Evolutionary conservation across 2,888 invertebrate genomes (phyloP), one percentile per base, ranked within the genome.

Genomic region (Lacanobia oleracea): DNA sequence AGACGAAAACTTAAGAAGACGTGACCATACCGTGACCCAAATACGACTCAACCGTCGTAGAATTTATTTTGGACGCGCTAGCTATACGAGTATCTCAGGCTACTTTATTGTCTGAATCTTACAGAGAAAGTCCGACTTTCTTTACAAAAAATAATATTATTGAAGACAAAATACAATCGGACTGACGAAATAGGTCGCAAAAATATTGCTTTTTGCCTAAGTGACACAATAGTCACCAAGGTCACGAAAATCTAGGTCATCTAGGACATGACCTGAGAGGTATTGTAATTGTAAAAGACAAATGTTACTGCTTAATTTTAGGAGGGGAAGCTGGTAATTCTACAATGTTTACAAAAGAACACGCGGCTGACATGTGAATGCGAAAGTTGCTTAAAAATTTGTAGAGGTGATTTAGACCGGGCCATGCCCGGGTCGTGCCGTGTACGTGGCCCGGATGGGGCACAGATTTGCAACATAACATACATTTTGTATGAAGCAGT

Each of bases 21-120:
- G 37, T 16, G 27, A 51, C 27, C 27, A 71, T 27, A 4, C 16
- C 40, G 45, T 77, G 78, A 74, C 78, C 72, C 33, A 48, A 73
- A 77, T 77, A 54, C 18, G 27, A 16, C 51, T 40, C 78, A 74
- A 77, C 59, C 53, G 45, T 60, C n/a, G n/a, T 59, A 0, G 40
- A 40, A 60, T 59, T 71, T 37, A 77, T 48, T 77, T 71, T 33
- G 12, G 3, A 14, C 50, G n/a, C 12, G 18, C 21, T 48, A 4
- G 27, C 16, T 40, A n/a, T n/a, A n/a, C n/a, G n/a, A n/a, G n/a
- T n/a, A 18, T 59, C 27, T 77, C 57, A 12, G 18, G 37, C 9
- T 37, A 23, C 27, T 48, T 59, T 77, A 77, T 48, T 60, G 45
- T 40, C 45, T 5, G 53, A 43, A 67, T 56, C 12, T 76, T 23